phyloP scores from a whole-genome alignment of 2,113 vertebrate species.

The Oenanthe oenanthe region DNA sequence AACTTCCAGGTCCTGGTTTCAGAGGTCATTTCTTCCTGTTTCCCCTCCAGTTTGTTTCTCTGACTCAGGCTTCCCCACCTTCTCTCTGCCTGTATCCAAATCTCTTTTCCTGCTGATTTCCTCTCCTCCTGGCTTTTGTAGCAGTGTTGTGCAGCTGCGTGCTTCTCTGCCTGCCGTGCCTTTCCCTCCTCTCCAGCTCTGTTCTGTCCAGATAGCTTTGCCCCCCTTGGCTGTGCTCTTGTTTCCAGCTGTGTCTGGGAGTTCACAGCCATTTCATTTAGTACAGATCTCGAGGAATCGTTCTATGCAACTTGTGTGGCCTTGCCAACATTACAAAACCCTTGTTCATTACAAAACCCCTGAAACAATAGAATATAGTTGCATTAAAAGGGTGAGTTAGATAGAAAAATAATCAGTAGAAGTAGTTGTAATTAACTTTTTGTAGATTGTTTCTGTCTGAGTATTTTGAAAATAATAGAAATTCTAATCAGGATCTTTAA shows the following conservation, averaged over 20 bases:
- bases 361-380: not conserved
- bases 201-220: not conserved
- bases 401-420: not conserved
- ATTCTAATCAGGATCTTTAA: not conserved
- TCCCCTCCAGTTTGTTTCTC: not conserved
- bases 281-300: not conserved
- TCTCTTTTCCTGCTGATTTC: not conserved
- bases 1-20: not conserved
- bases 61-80: not conserved
- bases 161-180: not conserved
- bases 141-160: rapidly evolving
- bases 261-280: rapidly evolving
- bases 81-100: not conserved
- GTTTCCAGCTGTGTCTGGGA: not conserved
- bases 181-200: rapidly evolving
- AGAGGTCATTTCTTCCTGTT: not conserved
- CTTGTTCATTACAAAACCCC: not conserved
- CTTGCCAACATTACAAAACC: not conserved
- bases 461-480: not conserved
- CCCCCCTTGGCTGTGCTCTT: not conserved
- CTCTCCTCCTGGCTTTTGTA: not conserved
- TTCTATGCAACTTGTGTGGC: not conserved
- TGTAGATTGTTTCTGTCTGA: not conserved
- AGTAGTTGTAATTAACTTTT: not conserved
- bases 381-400: not conserved